Percentiles rank a stretch among this genome's conserved stretches.
Conservation (phyloP, 2,797 vertebrate species). For the Sitta carolinensis region DNA sequence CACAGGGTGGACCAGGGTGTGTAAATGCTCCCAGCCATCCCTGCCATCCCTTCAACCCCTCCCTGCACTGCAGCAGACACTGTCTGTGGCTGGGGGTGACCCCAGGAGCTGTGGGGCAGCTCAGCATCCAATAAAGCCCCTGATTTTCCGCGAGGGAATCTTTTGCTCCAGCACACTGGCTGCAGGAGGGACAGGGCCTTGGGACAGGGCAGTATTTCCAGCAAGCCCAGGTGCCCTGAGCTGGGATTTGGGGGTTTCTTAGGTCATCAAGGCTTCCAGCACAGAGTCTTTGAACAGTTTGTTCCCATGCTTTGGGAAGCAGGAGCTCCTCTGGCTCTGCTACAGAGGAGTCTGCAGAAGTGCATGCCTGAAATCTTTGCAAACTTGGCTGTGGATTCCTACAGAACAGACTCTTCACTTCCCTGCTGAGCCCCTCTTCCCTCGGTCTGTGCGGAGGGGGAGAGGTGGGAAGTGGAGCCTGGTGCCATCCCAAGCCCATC, state of each 20-base stretch:
- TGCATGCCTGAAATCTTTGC: background rate
- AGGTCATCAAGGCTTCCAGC: background rate
- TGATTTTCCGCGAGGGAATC: background rate
- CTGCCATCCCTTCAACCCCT: background rate
- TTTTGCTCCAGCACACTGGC: background rate
- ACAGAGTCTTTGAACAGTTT: background rate
- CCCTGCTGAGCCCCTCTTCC: background rate
- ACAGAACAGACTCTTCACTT: background rate
- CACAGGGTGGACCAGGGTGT: background rate
- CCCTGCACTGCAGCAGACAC: background rate
- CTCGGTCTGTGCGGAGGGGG: rapidly evolving
- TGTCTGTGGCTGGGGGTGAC: background rate
- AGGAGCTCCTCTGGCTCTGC: background rate
- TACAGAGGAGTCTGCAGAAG: background rate
- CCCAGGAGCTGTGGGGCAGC: background rate
- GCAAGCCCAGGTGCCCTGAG: background rate
- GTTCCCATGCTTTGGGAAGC: background rate
- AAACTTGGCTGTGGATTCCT: background rate
- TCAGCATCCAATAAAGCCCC: background rate
- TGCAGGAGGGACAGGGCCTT: background rate
- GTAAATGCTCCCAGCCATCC: background rate
- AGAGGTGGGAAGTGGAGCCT: background rate
- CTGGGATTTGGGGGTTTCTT: background rate
- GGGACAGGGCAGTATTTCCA: background rate
- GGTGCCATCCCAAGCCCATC: background rate